Percentiles rank a stretch among this genome's conserved stretches.
Evolutionary conservation across 2,113 vertebrate genomes (phyloP).

Genomic region (Platichthys stellatus): DNA sequence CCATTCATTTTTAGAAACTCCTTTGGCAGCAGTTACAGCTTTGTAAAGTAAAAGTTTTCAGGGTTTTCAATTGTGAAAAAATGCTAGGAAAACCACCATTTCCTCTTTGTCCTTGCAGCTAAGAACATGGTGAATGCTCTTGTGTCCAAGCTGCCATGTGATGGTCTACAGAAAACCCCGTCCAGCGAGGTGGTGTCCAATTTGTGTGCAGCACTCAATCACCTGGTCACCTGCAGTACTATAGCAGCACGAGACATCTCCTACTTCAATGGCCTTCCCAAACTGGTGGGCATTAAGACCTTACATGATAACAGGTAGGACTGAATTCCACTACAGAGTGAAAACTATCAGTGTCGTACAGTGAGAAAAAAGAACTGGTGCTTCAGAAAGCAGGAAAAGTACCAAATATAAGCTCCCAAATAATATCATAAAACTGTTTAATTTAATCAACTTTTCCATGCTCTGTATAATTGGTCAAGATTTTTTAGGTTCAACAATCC

Average conservation of each 20-base stretch:
- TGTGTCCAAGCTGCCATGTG: slow-evolving; percentile 89
- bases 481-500: not conserved
- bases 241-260: slow-evolving; percentile 90
- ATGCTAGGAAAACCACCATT: not conserved
- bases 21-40: no score
- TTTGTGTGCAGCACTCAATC: slow-evolving; percentile 92
- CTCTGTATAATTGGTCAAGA: not conserved
- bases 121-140: slow-evolving; percentile 91
- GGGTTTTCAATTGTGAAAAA: no score
- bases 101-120: slow-evolving; percentile 76
- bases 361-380: not conserved
- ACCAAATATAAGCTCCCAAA: not conserved
- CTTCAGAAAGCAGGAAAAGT: not conserved
- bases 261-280: slow-evolving; percentile 92
- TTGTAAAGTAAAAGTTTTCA: no score
- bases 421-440: not conserved
- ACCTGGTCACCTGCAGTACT: slow-evolving; percentile 90
- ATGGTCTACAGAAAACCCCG: slow-evolving; percentile 82
- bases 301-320: slow-evolving; percentile 88
- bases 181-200: slow-evolving; percentile 89
- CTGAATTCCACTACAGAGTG: not conserved
- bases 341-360: not conserved
- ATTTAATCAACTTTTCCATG: not conserved
- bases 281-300: slow-evolving; percentile 92
- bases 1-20: no score